Base-by-base conservation (phyloP, 2,888 invertebrate genomes). In the Sialis lutaria region DNA sequence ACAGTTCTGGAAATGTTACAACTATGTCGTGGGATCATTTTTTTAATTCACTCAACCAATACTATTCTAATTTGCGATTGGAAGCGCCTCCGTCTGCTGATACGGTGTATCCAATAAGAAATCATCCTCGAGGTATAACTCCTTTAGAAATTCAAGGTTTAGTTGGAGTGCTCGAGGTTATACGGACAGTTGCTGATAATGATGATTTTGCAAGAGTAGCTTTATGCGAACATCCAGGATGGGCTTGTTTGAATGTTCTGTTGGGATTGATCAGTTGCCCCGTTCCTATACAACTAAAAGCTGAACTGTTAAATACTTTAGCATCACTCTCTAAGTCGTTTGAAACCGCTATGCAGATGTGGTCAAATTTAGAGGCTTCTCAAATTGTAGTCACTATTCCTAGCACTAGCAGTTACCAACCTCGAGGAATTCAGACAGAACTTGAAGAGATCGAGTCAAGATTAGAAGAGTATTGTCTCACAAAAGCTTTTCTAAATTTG, bases 361-460 rank as follows among this genome's bases (percentile, higher is more conserved):
- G 93, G 93, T 84, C 84, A 51, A 82, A 79, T 53, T 66, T 91
- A 13, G 90, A 90, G 66, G 77, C 80, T 2, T 82, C 87, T 0
- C 87, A 85, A 56, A 79, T 90, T 31, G 75, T 90, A 47, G 71
- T 75, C 6, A 82, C 82, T 0, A 64, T 79, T 39, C 78, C 79
- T 1, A 68, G 73, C 1, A 73, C 75, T 1, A 73, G 73, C 40
- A 72, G 72, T 53, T 78, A 77, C 53, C 77, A 78, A 52, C 77
- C 77, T 35, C 63, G 75, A 53, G 82, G 79, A 4, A 73, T 86
- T 46, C 74, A 82, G 65, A 82, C 85, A 0, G 96, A 96, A 64
- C 69, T 96, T 32, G 88, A 88, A 51, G 93, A 96, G 68, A 82
- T 91, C 48, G 96, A 96, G 63, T 81, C 89, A 5, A 75, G 92